Base-by-base conservation (phyloP, 2,888 invertebrate genomes). In the Lasioglossum morio region DNA sequence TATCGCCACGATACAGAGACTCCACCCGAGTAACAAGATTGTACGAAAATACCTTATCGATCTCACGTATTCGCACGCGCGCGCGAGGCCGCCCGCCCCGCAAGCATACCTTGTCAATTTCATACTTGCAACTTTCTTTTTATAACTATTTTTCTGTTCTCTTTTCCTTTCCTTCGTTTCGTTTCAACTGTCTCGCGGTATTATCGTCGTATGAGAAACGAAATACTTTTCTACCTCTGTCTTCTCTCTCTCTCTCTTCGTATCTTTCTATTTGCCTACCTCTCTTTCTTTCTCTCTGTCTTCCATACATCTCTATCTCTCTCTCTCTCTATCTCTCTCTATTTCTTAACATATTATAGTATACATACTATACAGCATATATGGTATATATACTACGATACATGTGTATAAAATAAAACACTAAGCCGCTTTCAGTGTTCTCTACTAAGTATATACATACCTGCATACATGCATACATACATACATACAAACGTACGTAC, bases 401-500 rank as follows among this genome's bases (percentile, higher is more conserved):
- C 84, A 87, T 86, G 88, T 89, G 88, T 88, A 93, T 93, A 94
- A 94, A 93, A 94, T 92, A 84, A 84, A 94, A 94, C 94, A 94
- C 94, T 91, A 94, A 93, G 94, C 94, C 94, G 95, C 95, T 95
- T 95, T 95, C 94, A 94, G 86, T 95, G 95, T 95, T 91, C 69
- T 94, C 92, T 94, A 92, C 93, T 94, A 93, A 93, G 81, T 89
- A 88, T 90, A 81, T 80, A 74, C 84, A 89, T 76, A 91, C 88
- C 90, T 89, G 81, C 88, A 88, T 89, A 81, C 79, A 76, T 85
- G 79, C 69, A 83, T 78, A 84, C 77, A 79, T 79, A 87, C 84
- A 88, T 83, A 92, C 90, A 89, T 89, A 23, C 83, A 88, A 73
- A 91, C 88, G 91, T 89, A 81, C 88, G 88, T 90, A 87, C 84